These are phyloP conservation scores for Acanthoscelides obtectus DNA, from an alignment of 2,888 invertebrate genomes.

Conservation along the genomic window DNA sequence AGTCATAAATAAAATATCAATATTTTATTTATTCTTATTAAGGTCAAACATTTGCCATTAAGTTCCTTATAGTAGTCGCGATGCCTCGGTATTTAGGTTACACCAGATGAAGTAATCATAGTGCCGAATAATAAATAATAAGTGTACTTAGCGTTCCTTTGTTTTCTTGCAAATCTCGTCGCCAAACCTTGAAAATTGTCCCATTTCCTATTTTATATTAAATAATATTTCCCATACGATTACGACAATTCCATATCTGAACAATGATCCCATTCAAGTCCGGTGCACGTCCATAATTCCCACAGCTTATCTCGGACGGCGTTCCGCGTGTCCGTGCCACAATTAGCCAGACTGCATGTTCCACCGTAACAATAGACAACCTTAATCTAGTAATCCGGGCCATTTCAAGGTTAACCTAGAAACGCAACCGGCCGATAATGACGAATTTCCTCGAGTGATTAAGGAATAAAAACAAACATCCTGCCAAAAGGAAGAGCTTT, in stretches of 20 bases:
- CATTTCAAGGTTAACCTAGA: not conserved
- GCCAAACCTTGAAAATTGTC: not conserved
- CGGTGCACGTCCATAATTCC: not conserved
- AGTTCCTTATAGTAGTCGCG: too few relatives aligned
- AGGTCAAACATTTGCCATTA: too few relatives aligned
- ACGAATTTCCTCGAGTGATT: not conserved
- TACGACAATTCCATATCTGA: not conserved
- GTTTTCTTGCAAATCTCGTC: too few relatives aligned
- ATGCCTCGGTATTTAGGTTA: too few relatives aligned
- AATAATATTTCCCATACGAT: not conserved
- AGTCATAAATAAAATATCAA: too few relatives aligned
- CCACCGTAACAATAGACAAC: not conserved
- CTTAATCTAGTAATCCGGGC: not conserved
- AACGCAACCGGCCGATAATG: not conserved
- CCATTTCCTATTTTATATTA: not conserved
- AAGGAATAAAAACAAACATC: not conserved
- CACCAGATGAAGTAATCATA: too few relatives aligned
- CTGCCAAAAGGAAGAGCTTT: not conserved
- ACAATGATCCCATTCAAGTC: too few relatives aligned
- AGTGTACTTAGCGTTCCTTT: too few relatives aligned
- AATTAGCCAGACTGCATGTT: not conserved
- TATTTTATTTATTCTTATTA: too few relatives aligned
- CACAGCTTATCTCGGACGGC: too few relatives aligned
- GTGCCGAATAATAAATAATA: too few relatives aligned
- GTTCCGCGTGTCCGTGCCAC: not conserved